These are phyloP conservation scores for Echinometra lucunter DNA, from an alignment of 53 echinoderm and acorn worm genomes.

Conservation along the genomic window DNA sequence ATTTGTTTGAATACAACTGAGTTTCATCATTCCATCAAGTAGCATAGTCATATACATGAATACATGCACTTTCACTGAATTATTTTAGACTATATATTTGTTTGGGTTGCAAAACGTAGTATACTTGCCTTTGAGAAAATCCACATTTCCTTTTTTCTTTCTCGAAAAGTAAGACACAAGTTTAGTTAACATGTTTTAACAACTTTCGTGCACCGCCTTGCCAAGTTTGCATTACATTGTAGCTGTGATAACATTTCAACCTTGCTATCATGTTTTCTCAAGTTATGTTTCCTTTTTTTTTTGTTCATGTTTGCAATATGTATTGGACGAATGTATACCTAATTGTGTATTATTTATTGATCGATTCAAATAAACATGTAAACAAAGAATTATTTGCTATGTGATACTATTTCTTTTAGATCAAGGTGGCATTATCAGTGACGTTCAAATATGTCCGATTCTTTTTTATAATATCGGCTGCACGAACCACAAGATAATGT, in stretches of 20 bases:
- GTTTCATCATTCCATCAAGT: background rate
- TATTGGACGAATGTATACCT: conserved; percentile 42
- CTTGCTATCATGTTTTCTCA: background rate
- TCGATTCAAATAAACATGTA: conserved; percentile 59
- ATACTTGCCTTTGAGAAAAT: no score
- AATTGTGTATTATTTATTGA: conserved; percentile 62
- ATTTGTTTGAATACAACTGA: background rate
- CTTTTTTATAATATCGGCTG: no score
- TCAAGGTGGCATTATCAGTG: no score
- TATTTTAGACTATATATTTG: no score
- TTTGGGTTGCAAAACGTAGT: no score
- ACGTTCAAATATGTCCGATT: no score
- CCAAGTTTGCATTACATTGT: background rate
- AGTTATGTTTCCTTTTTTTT: background rate
- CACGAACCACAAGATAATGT: no score
- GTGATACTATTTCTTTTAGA: no score
- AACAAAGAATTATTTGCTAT: background rate
- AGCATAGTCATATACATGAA: background rate
- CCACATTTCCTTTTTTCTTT: background rate
- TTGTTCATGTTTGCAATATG: conserved; percentile 49
- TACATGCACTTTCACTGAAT: background rate
- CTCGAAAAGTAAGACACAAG: background rate
- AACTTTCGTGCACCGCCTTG: conserved; percentile 3
- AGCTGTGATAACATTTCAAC: background rate
- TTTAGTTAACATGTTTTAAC: background rate